Evolutionary conservation across 2,797 vertebrate species (phyloP).

Genomic region (Takifugu rubripes): DNA sequence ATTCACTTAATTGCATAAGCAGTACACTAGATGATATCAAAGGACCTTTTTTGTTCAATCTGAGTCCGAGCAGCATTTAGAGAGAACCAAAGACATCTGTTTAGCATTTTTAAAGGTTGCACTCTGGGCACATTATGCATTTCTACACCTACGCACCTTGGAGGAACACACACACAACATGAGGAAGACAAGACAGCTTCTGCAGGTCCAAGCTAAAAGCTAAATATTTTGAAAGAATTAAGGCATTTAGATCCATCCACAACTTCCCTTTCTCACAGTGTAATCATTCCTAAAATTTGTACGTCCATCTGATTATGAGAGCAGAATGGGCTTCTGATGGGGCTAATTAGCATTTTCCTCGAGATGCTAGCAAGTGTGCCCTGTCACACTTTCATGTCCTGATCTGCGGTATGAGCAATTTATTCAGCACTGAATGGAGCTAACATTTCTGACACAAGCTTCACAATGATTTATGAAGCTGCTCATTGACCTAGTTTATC

Average conservation of each 20-base stretch:
- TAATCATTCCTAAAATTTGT: too few relatives aligned
- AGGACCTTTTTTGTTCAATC: slow-evolving; percentile 70
- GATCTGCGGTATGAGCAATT: slow-evolving; percentile 64
- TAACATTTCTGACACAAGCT: slow-evolving; percentile 70
- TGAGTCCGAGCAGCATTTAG: slow-evolving; percentile 62
- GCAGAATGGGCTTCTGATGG: slow-evolving; percentile 19
- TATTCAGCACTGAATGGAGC: slow-evolving; percentile 69
- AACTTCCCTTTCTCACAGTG: too few relatives aligned
- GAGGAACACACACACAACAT: neutral
- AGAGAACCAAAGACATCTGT: slow-evolving; percentile 65
- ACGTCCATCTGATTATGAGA: neutral
- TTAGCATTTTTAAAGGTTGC: slow-evolving; percentile 78
- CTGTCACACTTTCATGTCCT: slow-evolving; percentile 69
- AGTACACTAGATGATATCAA: slow-evolving; percentile 68
- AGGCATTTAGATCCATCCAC: too few relatives aligned
- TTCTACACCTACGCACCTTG: slow-evolving; percentile 21
- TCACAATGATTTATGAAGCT: slow-evolving; percentile 80
- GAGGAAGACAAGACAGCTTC: too few relatives aligned
- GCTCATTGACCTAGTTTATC: slow-evolving; percentile 80
- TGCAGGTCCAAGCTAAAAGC: too few relatives aligned
- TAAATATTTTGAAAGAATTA: too few relatives aligned
- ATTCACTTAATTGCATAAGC: slow-evolving; percentile 76
- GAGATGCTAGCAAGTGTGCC: slow-evolving; percentile 64
- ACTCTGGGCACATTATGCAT: slow-evolving; percentile 34
- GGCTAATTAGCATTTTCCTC: slow-evolving; percentile 73